Conservation (phyloP, 2,797 vertebrate genomes). For the Glossophaga mutica region DNA sequence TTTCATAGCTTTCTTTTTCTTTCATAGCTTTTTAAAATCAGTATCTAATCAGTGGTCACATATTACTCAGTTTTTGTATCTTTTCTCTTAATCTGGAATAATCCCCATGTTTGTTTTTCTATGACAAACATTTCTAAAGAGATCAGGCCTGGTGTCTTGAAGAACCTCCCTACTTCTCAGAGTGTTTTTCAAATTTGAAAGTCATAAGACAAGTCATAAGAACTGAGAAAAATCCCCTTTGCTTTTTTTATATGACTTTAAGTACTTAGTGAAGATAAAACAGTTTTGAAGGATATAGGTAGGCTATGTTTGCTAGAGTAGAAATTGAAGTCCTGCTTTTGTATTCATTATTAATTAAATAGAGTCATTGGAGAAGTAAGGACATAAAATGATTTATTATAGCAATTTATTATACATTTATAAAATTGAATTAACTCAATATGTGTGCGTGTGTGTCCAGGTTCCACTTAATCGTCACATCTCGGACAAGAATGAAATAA, state of each 20-base stretch:
- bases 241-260: slow-evolving; percentile 16
- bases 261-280: background rate
- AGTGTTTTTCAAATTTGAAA: background rate
- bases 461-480: background rate
- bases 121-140: background rate
- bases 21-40: background rate
- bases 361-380: background rate
- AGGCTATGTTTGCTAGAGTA: background rate
- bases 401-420: background rate
- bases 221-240: background rate
- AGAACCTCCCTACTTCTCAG: background rate
- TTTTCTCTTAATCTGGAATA: background rate
- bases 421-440: background rate
- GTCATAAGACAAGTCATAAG: background rate
- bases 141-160: background rate
- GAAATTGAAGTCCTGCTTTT: background rate
- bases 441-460: background rate
- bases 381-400: background rate
- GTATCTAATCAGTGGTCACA: background rate
- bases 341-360: slow-evolving; percentile 6
- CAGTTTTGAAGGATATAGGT: background rate
- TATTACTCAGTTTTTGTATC: background rate
- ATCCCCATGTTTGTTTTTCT: background rate
- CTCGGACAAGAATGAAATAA: slow-evolving; percentile 2
- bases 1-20: background rate